phyloP scores from a whole-genome alignment of 1,140 invertebrate genomes.

The Leptinotarsa undecemlineata region DNA sequence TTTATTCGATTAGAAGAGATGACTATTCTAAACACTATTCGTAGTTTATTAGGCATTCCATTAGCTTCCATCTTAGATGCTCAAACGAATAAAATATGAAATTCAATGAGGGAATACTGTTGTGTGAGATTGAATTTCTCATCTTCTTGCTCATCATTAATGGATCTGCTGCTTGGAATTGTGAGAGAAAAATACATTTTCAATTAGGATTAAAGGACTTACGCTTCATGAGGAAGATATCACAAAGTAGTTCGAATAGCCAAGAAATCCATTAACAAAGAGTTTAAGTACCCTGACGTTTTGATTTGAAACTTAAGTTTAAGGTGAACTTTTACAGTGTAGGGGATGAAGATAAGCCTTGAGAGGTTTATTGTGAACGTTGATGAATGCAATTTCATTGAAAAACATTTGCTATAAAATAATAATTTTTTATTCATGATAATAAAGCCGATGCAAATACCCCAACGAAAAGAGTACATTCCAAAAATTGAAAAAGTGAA shows the following conservation, averaged over 20 bases:
- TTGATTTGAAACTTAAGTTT: conserved; percentile 16
- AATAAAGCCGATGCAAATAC: too few species aligned
- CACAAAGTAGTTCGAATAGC: conserved; percentile 17
- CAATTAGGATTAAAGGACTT: conserved; percentile 8
- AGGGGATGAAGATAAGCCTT: neutral
- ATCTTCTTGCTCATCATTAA: too few species aligned
- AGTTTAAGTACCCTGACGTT: conserved; percentile 14
- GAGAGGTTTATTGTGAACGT: neutral
- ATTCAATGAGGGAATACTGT: too few species aligned
- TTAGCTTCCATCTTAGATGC: too few species aligned
- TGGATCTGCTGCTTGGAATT: neutral
- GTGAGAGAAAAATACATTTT: conserved; percentile 1
- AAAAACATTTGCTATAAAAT: neutral
- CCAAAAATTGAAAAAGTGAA: too few species aligned
- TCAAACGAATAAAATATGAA: too few species aligned
- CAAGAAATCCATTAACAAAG: conserved; percentile 20
- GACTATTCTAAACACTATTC: too few species aligned
- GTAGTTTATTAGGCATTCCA: too few species aligned
- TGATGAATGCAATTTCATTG: neutral
- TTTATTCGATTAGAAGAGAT: too few species aligned
- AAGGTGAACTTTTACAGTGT: neutral
- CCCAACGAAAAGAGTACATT: too few species aligned
- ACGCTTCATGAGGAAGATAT: conserved; percentile 13
- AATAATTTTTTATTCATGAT: too few species aligned
- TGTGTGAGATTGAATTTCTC: too few species aligned